Evolutionary conservation across 2,113 vertebrate genomes (phyloP).

Genomic region (Seriola aureovittata): DNA sequence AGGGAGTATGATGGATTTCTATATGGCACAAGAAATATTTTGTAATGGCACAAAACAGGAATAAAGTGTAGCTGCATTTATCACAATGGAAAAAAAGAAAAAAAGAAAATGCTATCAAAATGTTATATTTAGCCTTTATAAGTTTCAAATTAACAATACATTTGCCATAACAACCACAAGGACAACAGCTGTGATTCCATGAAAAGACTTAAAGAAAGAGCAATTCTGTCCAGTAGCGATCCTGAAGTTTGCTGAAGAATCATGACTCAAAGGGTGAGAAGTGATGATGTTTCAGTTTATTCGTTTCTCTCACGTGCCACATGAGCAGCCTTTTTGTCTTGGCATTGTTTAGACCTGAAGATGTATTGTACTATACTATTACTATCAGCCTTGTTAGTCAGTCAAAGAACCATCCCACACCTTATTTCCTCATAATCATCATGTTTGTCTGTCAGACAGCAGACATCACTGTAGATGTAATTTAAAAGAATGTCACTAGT

Average conservation of each 20-base stretch:
- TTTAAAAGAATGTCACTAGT: conserved; percentile 64
- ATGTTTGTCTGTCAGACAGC: conserved; percentile 20
- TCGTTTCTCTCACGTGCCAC: neutral
- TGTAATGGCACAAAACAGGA: neutral
- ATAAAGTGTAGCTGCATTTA: neutral
- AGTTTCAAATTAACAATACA: neutral
- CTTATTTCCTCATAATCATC: neutral
- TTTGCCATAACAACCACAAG: neutral
- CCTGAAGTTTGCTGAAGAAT: neutral
- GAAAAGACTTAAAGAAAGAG: neutral
- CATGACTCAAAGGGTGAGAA: neutral
- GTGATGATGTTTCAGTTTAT: neutral
- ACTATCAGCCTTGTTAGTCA: neutral
- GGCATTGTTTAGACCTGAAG: neutral
- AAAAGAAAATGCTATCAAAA: neutral
- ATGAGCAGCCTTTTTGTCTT: neutral
- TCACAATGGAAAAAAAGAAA: neutral
- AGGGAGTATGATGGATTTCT: neutral
- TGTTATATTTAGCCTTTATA: neutral
- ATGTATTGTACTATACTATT: neutral
- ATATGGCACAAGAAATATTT: neutral
- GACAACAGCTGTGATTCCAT: neutral
- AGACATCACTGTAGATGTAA: conserved; percentile 30
- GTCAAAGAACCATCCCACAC: neutral
- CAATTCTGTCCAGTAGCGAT: neutral